Base-by-base conservation (phyloP, 2,888 invertebrate species). In the Caenorhabditis sp. region DNA sequence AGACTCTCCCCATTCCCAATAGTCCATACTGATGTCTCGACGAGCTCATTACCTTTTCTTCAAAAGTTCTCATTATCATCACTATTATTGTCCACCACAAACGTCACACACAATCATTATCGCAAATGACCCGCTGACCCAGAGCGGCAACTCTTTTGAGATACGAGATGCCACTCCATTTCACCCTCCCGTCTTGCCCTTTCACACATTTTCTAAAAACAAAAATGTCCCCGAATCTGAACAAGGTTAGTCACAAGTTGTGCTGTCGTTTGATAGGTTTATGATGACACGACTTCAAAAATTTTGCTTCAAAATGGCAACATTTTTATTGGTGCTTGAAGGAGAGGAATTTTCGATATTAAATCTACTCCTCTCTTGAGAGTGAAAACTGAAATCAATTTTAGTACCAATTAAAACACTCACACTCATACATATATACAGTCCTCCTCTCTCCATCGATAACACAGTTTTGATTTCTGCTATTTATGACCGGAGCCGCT, bases 381-480 rank as follows among this genome's bases (percentile, higher is more conserved):
- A 59, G 8, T 38, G 10, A 38, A 35, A 59, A 31, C n/a, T 16
- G 14, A 31, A 59, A 59, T 12, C 19, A 31, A 38, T 31, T 54
- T 14, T 8, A 58, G 26, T 59, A 47, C 31, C 73, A 64, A 64
- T 74, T 64, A 74, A 74, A 64, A 7, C 38, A 8, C 6, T 16
- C 24, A 49, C 14, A 56, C 56, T 64, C 31, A 5, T 1, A 16
- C 5, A n/a, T n/a, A n/a, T n/a, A n/a, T n/a, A 49, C 54, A 54
- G 14, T 16, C 54, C 24, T 1, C n/a, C n/a, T n/a, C n/a, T n/a
- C n/a, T 56, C 31, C 26, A 4, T n/a, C 47, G 81, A 81, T 81
- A 75, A 76, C 81, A 75, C 28, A 69, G 64, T 76, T 81, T 81
- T 81, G 75, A 81, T 81, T 75, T 63, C 47, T 19, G 75, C 61